phyloP scores from a whole-genome alignment of 64 coral and sea anemone genomes.

The Montipora cactus region DNA sequence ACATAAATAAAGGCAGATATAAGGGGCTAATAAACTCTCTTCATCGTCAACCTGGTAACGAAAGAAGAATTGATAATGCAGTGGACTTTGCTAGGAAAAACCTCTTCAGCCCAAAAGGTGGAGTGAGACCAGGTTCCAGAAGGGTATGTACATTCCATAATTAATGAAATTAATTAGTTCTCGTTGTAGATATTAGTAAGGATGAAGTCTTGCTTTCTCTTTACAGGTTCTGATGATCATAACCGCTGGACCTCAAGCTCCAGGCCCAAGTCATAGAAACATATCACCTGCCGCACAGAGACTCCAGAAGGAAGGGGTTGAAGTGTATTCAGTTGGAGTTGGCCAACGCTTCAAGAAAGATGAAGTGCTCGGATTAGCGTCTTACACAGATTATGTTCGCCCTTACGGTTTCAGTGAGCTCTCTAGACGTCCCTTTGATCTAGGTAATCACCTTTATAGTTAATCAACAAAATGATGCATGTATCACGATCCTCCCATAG shows the following conservation, averaged over 20 bases:
- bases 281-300: constrained; percentile 1
- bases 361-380: constrained; percentile 34
- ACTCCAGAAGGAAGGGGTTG: constrained; percentile 46
- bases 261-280: constrained; percentile 9
- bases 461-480: too few relatives aligned
- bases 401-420: constrained; percentile 17
- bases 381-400: constrained; percentile 52
- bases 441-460: neutral
- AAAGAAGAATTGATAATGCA: constrained; percentile 62
- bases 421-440: neutral
- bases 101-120: constrained; percentile 66
- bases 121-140: constrained; percentile 43
- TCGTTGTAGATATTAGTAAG: neutral
- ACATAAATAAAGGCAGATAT: constrained; percentile 26
- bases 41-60: constrained; percentile 41
- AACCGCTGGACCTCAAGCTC: constrained; percentile 44
- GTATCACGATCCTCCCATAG: too few relatives aligned
- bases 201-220: neutral
- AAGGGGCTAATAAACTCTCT: constrained; percentile 11
- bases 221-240: constrained; percentile 58
- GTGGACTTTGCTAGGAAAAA: constrained; percentile 30
- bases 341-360: constrained; percentile 20
- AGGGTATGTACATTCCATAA: constrained; percentile 10
- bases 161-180: neutral
- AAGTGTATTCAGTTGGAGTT: constrained; percentile 50